Conservation (phyloP, 1,140 invertebrate species). For the Cardiocondyla obscurior region DNA sequence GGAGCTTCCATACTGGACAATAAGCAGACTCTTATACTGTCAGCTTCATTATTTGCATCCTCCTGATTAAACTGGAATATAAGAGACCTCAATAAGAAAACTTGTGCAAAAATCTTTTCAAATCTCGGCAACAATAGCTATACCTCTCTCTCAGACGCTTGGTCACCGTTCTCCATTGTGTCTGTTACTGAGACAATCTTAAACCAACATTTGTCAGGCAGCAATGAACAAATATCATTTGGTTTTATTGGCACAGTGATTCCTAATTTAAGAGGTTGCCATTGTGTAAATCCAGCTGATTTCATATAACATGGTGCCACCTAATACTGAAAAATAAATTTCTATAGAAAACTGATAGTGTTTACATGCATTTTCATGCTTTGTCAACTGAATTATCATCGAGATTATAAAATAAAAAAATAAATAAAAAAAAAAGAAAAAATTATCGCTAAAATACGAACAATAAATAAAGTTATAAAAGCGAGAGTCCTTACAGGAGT, state of each 20-base stretch:
- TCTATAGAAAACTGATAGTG: slow-evolving; percentile 44
- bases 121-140: background rate
- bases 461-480: background rate
- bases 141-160: slow-evolving; percentile 66
- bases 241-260: slow-evolving; percentile 59
- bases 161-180: slow-evolving; percentile 50
- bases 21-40: slow-evolving; percentile 61
- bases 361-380: background rate
- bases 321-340: slow-evolving; percentile 62
- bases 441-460: background rate
- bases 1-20: background rate
- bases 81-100: background rate
- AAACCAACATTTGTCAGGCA: slow-evolving; percentile 71
- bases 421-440: too few species aligned
- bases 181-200: slow-evolving; percentile 64
- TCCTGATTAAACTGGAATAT: slow-evolving; percentile 54
- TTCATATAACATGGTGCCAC: slow-evolving; percentile 70
- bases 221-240: slow-evolving; percentile 66
- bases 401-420: background rate
- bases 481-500: slow-evolving; percentile 65
- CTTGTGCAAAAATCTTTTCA: background rate
- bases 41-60: slow-evolving; percentile 24
- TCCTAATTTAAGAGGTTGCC: slow-evolving; percentile 63
- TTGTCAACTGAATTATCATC: background rate
- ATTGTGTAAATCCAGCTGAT: slow-evolving; percentile 49